phyloP scores from a whole-genome alignment of 2,888 invertebrate genomes.

The Celastrina argiolus region DNA sequence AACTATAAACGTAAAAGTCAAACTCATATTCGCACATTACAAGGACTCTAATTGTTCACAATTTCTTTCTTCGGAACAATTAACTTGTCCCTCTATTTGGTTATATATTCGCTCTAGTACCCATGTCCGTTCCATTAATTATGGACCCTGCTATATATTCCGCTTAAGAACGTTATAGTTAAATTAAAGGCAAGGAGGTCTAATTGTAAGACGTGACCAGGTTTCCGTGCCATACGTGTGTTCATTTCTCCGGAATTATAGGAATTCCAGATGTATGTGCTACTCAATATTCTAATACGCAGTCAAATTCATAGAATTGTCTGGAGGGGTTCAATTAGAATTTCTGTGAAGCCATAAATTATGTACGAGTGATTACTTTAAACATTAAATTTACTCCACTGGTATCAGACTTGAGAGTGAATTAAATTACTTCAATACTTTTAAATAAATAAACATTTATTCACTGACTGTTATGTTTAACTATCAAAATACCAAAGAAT shows the following conservation, averaged over 20 bases:
- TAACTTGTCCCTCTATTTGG: background rate
- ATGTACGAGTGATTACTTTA: background rate
- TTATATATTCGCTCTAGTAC: background rate
- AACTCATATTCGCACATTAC: background rate
- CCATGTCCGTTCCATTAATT: slow-evolving; percentile 45
- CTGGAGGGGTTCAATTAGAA: background rate
- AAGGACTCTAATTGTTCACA: background rate
- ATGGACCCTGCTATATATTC: slow-evolving; percentile 54
- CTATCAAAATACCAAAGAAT: no score
- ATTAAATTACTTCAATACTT: no score
- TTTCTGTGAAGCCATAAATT: background rate
- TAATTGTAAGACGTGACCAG: slow-evolving; percentile 56
- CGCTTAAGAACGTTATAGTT: slow-evolving; percentile 58
- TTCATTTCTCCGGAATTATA: slow-evolving; percentile 14
- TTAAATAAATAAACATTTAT: no score
- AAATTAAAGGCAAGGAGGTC: slow-evolving; percentile 58
- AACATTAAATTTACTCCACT: background rate
- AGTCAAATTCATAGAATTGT: background rate
- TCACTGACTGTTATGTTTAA: no score
- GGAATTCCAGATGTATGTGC: background rate
- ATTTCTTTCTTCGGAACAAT: background rate
- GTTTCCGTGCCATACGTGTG: slow-evolving; percentile 3
- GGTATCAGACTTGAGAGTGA: no score
- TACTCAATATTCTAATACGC: background rate
- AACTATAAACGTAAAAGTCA: background rate